Base-by-base conservation (phyloP, 2,888 invertebrate species). In the Dugesia japonica region DNA sequence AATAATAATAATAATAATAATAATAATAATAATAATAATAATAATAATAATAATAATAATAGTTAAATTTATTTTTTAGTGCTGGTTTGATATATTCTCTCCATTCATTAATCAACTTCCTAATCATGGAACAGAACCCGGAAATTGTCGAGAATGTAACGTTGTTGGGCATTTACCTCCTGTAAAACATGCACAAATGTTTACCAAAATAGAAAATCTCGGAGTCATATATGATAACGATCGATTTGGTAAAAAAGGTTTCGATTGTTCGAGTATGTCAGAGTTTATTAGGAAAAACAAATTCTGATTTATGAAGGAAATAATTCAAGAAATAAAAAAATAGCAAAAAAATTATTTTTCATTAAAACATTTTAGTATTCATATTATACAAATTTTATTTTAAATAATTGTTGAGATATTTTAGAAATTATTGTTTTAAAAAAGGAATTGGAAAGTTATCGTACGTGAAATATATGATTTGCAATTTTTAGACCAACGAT, bases 121-220 rank as follows among this genome's bases (percentile, higher is more conserved):
- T 7, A 42, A 26, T 17, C 26, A 75, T n/a, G 26, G 38, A 15
- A 26, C 77, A n/a, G 38, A 38, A 20, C 76, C 76, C 1, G 76
- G 76, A 17, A 28, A 76, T 76, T 75, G 75, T 75, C 74, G 76
- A n/a, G 75, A 76, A 31, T 76, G 76, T 26, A 42, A 76, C 26
- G n/a, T 76, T 76, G 76, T 76, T 17, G 76, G 76, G 17, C 28
- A 28, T 20, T 42, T 38, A 17, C 76, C 76, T 13, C 76, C 76
- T 0, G 56, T 76, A 9, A 33, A 28, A 26, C 76, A 76, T 26
- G 33, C 17, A 20, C 28, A 33, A 15, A 27, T 76, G 74, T 77
- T 76, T 42, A 38, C 26, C 13, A 33, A 76, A 20, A 26, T 33
- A 20, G 23, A 26, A n/a, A 23, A 38, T 7, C 27, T 76, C 4